These are phyloP conservation scores for Crotalus tigris DNA, from an alignment of 2,113 vertebrate genomes.

Conservation along the genomic window DNA sequence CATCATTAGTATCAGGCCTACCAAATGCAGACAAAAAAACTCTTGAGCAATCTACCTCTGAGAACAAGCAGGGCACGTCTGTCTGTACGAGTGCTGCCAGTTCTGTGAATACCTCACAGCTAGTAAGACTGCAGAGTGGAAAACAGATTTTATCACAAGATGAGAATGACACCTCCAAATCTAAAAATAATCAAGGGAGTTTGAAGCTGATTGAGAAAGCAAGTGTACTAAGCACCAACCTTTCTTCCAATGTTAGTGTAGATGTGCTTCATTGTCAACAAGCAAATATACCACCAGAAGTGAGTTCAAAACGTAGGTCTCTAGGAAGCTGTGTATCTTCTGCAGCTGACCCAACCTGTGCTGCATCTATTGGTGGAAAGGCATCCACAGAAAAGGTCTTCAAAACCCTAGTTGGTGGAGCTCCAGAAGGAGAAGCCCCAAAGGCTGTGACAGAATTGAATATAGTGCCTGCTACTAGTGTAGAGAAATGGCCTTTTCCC, in stretches of 20 bases:
- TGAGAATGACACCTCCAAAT: conserved; percentile 56
- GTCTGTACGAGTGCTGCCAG: conserved; percentile 24
- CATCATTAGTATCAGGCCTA: conserved; percentile 70
- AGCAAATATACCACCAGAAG: conserved; percentile 45
- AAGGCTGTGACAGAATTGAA: conserved; percentile 59
- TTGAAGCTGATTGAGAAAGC: conserved; percentile 50
- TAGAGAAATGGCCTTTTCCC: conserved; percentile 71
- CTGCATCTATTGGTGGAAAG: conserved; percentile 47
- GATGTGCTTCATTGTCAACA: conserved; percentile 40
- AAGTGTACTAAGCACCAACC: conserved; percentile 18
- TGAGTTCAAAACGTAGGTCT: conserved; percentile 46
- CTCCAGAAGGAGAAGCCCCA: conserved; percentile 42
- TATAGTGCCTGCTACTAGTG: conserved; percentile 55
- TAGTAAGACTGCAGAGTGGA: conserved; percentile 38
- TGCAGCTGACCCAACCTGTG: conserved; percentile 19
- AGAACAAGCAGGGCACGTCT: conserved; percentile 28
- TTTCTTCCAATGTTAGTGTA: conserved; percentile 43
- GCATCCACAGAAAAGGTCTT: conserved; percentile 39
- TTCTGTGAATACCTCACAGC: conserved; percentile 34
- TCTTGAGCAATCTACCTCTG: conserved; percentile 55
- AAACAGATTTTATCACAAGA: conserved; percentile 47
- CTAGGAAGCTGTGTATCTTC: conserved; percentile 54
- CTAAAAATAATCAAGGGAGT: conserved; percentile 67
- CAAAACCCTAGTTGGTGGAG: conserved; percentile 38
- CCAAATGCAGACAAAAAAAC: conserved; percentile 71